Evolutionary conservation across 2,888 invertebrate species (phyloP).

Genomic region (Drosophila aldrichi): DNA sequence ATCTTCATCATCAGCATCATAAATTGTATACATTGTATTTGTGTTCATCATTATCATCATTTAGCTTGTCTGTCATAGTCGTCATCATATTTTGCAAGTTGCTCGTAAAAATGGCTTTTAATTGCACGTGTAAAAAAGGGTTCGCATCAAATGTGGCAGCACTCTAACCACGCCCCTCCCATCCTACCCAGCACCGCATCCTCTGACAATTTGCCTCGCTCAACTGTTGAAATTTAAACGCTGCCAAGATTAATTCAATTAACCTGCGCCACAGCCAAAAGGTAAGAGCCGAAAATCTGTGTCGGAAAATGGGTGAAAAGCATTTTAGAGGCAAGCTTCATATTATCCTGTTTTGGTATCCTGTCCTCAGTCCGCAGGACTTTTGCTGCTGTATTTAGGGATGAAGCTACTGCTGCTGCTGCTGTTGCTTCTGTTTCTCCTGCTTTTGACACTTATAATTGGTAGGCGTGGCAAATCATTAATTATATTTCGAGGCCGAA

Average conservation of each 20-base stretch:
- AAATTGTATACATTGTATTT: constrained; percentile 2
- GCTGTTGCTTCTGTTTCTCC: too few relatives aligned
- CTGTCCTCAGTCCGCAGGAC: constrained; percentile 4
- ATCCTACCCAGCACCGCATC: too few relatives aligned
- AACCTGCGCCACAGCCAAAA: constrained; percentile 51
- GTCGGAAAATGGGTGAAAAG: constrained; percentile 39
- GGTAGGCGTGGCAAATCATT: constrained; percentile 77
- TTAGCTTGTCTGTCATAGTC: constrained; percentile 49
- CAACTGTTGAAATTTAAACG: constrained; percentile 63
- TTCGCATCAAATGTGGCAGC: constrained; percentile 50
- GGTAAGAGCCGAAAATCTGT: constrained; percentile 35
- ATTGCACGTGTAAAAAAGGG: constrained; percentile 77
- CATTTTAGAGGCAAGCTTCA: constrained; percentile 42
- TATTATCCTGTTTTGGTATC: constrained; percentile 14
- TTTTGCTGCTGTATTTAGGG: constrained; percentile 10
- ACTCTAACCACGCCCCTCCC: constrained; percentile 25
- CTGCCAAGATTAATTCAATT: constrained; percentile 75
- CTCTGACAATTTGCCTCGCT: constrained; percentile 3
- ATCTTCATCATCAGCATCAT: constrained; percentile 22
- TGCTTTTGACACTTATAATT: constrained; percentile 79
- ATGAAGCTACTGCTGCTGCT: constrained; percentile 27
- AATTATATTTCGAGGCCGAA: constrained; percentile 73
- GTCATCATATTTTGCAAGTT: constrained; percentile 72
- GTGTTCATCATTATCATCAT: constrained; percentile 24
- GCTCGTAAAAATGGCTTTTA: constrained; percentile 75